Evolutionary conservation across 2,113 vertebrate species (phyloP).

Genomic region (Triplophysa dalaica): DNA sequence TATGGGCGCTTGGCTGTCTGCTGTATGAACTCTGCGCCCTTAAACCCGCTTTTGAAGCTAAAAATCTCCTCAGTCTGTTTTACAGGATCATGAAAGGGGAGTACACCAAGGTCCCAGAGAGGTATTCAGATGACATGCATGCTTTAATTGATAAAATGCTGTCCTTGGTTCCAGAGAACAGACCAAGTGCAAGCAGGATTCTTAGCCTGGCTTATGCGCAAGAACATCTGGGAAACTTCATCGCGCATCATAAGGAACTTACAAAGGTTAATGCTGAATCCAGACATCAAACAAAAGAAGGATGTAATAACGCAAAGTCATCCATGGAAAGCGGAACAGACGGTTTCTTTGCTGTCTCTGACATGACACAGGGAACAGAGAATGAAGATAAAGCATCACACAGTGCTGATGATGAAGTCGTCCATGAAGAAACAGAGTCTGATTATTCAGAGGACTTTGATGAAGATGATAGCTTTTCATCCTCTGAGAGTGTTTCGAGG

Average conservation of each 20-base stretch:
- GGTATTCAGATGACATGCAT: conserved; percentile 66
- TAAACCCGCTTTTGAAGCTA: conserved; percentile 72
- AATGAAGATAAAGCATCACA: conserved; percentile 28
- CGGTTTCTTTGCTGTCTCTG: conserved; percentile 4
- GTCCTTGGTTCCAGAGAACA: conserved; percentile 64
- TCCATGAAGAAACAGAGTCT: conserved; percentile 54
- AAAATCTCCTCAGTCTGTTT: conserved; percentile 74
- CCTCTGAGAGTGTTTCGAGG: conserved; percentile 56
- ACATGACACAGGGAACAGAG: conserved; percentile 25
- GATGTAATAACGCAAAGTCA: background rate
- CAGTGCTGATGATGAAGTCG: conserved; percentile 48
- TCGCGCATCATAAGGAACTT: conserved; percentile 54
- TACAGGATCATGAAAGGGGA: conserved; percentile 76
- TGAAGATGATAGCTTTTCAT: conserved; percentile 68
- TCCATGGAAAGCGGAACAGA: conserved; percentile 12
- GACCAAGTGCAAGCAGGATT: conserved; percentile 70
- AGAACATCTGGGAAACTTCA: conserved; percentile 62
- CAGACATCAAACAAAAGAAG: conserved; percentile 19
- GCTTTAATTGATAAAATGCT: conserved; percentile 69
- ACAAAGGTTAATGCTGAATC: conserved; percentile 37
- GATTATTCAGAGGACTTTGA: conserved; percentile 80
- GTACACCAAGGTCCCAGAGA: conserved; percentile 57
- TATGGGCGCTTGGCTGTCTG: conserved; percentile 81
- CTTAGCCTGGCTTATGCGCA: conserved; percentile 64
- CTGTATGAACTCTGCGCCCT: conserved; percentile 77